These are phyloP conservation scores for Microcebus lehilahytsara DNA, from an alignment of 2,113 vertebrate species.

Conservation along the genomic window DNA sequence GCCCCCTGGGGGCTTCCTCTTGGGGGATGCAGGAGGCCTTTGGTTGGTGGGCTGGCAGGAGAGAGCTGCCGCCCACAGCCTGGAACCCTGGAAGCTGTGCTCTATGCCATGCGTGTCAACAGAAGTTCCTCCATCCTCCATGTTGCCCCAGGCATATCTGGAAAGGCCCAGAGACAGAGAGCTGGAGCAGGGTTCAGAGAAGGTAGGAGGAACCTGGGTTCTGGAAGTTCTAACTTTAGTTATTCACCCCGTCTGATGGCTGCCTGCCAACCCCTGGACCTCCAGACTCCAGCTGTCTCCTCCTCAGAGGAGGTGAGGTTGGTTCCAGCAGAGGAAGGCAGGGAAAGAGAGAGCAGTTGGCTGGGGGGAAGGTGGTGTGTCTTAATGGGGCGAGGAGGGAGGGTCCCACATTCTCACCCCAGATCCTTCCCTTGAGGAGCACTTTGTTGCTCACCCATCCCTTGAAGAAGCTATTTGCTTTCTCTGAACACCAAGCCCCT, in stretches of 20 bases:
- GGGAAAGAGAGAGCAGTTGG: background rate
- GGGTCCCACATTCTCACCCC: background rate
- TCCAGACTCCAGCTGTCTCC: background rate
- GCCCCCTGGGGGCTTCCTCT: background rate
- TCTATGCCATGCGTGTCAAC: too few relatives aligned
- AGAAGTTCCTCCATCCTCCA: too few relatives aligned
- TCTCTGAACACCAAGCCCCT: background rate
- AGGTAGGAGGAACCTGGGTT: background rate
- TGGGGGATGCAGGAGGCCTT: accelerated
- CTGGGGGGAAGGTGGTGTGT: background rate
- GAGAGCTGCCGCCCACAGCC: background rate
- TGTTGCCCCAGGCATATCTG: background rate
- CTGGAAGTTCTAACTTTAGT: background rate
- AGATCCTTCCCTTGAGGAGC: background rate
- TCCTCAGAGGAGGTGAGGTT: background rate
- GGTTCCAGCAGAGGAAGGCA: too few relatives aligned
- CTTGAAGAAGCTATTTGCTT: background rate
- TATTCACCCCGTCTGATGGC: background rate
- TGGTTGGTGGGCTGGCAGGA: too few relatives aligned
- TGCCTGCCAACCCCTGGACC: too few relatives aligned
- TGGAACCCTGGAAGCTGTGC: background rate
- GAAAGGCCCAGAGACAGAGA: background rate
- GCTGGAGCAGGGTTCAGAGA: background rate
- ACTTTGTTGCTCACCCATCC: background rate
- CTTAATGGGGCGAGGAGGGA: background rate